Evolutionary conservation across 1,140 invertebrate species (phyloP), one percentile per base, ranked within the genome.

Genomic region (Papilio polyxenes): DNA sequence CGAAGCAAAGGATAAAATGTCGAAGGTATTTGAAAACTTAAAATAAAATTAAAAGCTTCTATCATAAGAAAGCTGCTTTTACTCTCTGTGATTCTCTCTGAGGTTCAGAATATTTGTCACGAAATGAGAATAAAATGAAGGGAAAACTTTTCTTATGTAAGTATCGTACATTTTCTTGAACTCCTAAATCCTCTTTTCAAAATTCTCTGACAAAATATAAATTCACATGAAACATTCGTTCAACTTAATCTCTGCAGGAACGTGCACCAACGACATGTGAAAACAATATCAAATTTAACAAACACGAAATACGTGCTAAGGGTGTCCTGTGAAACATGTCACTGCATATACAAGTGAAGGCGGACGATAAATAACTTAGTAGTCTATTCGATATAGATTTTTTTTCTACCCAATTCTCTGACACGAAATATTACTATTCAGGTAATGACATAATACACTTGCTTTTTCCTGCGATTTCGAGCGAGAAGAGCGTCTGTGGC

Each of bases 171-270:
- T 3, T 65, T 31, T 65, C 23, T 31, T 65, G 62, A 31, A 65
- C 62, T n/a, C n/a, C n/a, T 65, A 10, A 65, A 65, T 65, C 62
- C 23, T 65, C 11, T 72, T 72, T 40, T 72, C 31, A 72, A 72
- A 72, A 72, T 72, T 13, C 65, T 72, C 65, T 40, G 65, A 72
- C 65, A 72, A 69, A 23, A 62, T 62, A 23, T 23, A 23, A n/a
- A 69, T 31, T 23, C 31, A 15, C 31, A 40, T 72, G 31, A 72
- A 72, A 72, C 37, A 72, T 72, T 40, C 65, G 3, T 37, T 72
- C 31, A 72, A 72, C 65, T 72, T 15, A 72, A 72, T 72, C 65
- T 72, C 13, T 10, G 11, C 65, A 17, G 13, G 5, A 72, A 72
- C 31, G 65, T 72, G 59, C 2, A 72, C 13, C 10, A 37, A 10